Base-by-base conservation (phyloP, 1,140 invertebrate genomes). In the Hylaeus volcanicus region DNA sequence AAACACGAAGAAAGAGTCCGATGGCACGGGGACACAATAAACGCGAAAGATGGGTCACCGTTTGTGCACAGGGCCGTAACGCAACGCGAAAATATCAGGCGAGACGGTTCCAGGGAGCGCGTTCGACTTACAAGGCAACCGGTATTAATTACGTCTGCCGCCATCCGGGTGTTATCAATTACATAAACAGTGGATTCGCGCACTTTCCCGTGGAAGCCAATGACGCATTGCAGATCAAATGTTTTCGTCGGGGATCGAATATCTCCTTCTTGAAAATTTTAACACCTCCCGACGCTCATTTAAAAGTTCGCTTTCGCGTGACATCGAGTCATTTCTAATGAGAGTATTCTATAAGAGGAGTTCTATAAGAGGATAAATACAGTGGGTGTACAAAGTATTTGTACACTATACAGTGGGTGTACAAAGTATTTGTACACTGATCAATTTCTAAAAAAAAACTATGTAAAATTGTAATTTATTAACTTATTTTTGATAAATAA, bases 151-250 rank as follows among this genome's bases (percentile, higher is more conserved):
- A 69, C 64, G 61, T 61, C 39, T 53, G 9, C 56, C 12, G 41
- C n/a, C 43, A 15, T 41, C 6, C 12, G 11, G 53, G 8, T 53
- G 39, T 74, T 80, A 80, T 80, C 64, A 69, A 48, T 80, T 80
- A 68, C 64, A 61, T 65, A 69, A 80, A 80, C 48, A 26, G 56
- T 41, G 71, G 61, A 75, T 74, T 26, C 64, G 12, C 51, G 65
- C n/a, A 74, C 56, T 80, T 75, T 80, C 64, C 12, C 43, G 53
- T 60, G 41, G 71, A 66, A 5, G 26, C 11, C 48, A 45, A 26
- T 80, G 63, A 74, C 71, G 78, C 53, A 45, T 68, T 12, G 48
- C 55, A 39, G 72, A 80, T 75, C 79, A 64, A 53, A 80, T 80
- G 79, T 80, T 66, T 74, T 55, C 2, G 61, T 37, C 65, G 51